Conservation (phyloP, 1,140 invertebrate species). For the Drosophila pandora region DNA sequence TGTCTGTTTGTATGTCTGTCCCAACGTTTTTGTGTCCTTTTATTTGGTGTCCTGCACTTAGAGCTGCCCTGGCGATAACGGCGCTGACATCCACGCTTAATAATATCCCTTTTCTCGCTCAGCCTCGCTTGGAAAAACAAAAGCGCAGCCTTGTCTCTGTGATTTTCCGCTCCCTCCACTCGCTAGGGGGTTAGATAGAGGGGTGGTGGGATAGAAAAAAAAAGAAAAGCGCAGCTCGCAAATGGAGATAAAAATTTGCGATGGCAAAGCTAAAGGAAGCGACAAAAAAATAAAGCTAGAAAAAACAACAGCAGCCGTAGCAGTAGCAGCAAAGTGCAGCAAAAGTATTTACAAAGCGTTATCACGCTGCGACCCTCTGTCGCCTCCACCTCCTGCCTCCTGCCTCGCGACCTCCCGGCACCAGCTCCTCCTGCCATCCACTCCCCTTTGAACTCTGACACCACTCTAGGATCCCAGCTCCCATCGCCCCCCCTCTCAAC, state of each 20-base stretch:
- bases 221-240: slow-evolving; percentile 60
- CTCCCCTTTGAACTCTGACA: slow-evolving; percentile 34
- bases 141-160: slow-evolving; percentile 65
- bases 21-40: slow-evolving; percentile 17
- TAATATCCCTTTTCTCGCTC: slow-evolving; percentile 71
- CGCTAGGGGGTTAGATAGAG: not conserved
- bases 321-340: slow-evolving; percentile 72
- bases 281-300: slow-evolving; percentile 61
- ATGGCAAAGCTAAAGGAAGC: slow-evolving; percentile 75
- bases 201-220: slow-evolving; percentile 24
- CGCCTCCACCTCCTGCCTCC: slow-evolving; percentile 2
- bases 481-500: slow-evolving; percentile 25
- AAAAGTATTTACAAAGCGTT: slow-evolving; percentile 81
- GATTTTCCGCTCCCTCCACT: slow-evolving; percentile 23
- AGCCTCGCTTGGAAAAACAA: slow-evolving; percentile 60
- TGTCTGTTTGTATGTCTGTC: slow-evolving; percentile 22
- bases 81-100: slow-evolving; percentile 78
- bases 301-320: slow-evolving; percentile 47
- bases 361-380: slow-evolving; percentile 67
- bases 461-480: not conserved
- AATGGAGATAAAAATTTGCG: slow-evolving; percentile 81
- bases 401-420: too few species aligned
- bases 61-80: slow-evolving; percentile 67
- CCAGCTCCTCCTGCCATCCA: slow-evolving; percentile 1
- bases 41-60: slow-evolving; percentile 61